Base-by-base conservation (phyloP, 2,797 vertebrate species). In the Scleropages formosus region DNA sequence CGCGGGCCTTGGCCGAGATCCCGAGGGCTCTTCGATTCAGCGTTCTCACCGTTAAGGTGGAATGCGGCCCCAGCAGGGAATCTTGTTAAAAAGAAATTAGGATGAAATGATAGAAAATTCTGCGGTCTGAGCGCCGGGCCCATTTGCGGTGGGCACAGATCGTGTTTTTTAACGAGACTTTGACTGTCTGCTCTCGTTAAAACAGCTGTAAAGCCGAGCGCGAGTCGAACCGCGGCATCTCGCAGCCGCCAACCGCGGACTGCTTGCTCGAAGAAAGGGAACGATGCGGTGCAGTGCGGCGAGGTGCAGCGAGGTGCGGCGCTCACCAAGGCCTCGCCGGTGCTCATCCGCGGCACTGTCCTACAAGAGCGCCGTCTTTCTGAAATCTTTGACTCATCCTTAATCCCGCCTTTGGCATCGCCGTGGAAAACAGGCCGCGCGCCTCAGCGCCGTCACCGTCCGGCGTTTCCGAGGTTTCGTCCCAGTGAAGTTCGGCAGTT, bases 81-180 rank as follows among this genome's bases (percentile, higher is more conserved):
- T 84, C 89, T 91, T 90, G 90, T 91, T 92, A 91, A 90, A 92
- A 91, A 86, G 89, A 88, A 92, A 90, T 90, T 91, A 90, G 91
- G 88, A 84, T 87, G 84, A 90, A 90, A 91, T 90, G 87, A 91
- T 90, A 91, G 90, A 90, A 89, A 90, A 87, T 88, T 80, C 81
- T 89, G 89, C 61, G 90, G 89, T 90, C 85, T 86, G 85, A 85
- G 84, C 82, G 84, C 80, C 82, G 85, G 86, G 86, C 78, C 83
- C 87, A 83, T 85, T 86, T 70, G 84, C 88, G 87, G 90, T 88
- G 79, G 88, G 82, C 84, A 82, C 85, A 88, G 82, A 89, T 90
- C 87, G 92, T 91, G 87, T 89, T 88, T 89, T 90, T 84, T 88
- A 91, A 90, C 79, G 87, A 91, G 87, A 88, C 89, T 90, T 88